Base-by-base conservation (phyloP, 2,888 invertebrate genomes). In the Xanthostigma xanthostigma region DNA sequence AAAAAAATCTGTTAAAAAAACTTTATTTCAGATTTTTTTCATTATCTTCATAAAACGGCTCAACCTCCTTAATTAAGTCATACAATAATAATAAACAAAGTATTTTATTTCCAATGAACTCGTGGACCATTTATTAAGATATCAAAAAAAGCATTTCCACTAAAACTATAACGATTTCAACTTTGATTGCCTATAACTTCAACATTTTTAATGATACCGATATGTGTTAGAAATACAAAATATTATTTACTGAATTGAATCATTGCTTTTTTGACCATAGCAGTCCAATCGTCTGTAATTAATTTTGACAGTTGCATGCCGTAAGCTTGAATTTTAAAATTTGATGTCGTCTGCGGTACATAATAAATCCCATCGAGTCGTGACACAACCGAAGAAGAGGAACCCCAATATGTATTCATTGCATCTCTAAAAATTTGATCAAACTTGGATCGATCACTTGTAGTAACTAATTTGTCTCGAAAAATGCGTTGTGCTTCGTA, bases 401-500 rank as follows among this genome's bases (percentile, higher is more conserved):
- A 49, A 44, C 56, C 56, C 65, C 65, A 69, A 37, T 62, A 61
- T 34, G 57, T 64, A 62, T 60, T 65, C 53, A 75, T 62, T 13
- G 65, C 69, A 40, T 73, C 74, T 53, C 72, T 70, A 1, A 83
- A 62, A 49, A 89, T 76, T 10, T 69, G 63, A 55, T 78, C 76
- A 59, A 84, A 85, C 58, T 74, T 72, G n/a, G 67, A 64, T 49
- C 74, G 74, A 52, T 88, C 82, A 27, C 81, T 77, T 6, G 73
- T 70, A 14, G 73, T 75, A 2, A 79, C 75, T 17, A 93, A 67
- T 55, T 83, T 75, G 61, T 90, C 86, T 54, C 77, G 73, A 64
- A 93, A 92, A 59, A 85, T 73, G 51, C 81, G 70, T 49, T 77
- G 68, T 2, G 84, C 81, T 73, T 93, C 92, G 56, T 88, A 79